phyloP scores from a whole-genome alignment of 1,140 invertebrate species.

The Bombus difficillimus region DNA sequence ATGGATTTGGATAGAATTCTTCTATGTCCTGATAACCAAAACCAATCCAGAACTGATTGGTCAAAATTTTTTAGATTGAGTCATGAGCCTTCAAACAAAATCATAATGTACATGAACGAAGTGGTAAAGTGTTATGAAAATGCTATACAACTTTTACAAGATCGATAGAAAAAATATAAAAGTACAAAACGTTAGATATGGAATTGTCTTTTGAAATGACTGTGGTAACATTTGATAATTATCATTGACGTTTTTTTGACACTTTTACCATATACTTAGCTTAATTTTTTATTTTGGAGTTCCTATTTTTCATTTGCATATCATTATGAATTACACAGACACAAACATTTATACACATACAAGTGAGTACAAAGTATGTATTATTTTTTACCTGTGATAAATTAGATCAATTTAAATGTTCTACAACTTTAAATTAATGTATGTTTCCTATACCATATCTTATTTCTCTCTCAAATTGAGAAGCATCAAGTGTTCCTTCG shows the following conservation, averaged over 20 bases:
- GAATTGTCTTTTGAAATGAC: conserved; percentile 14
- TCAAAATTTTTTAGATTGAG: conserved; percentile 83
- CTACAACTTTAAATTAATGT: conserved; percentile 45
- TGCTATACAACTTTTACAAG: conserved; percentile 64
- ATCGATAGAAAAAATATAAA: conserved; percentile 39
- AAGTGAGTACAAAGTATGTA: conserved; percentile 20
- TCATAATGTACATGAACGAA: conserved; percentile 64
- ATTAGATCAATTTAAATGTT: conserved; percentile 6
- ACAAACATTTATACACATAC: conserved; percentile 4
- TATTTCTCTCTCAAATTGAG: conserved; percentile 96
- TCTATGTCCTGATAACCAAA: conserved; percentile 70
- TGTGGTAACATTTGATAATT: conserved; percentile 1
- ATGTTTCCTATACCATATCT: conserved; percentile 85
- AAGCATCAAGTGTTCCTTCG: conserved; percentile 96
- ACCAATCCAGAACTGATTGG: conserved; percentile 83
- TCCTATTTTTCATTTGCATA: conserved; percentile 27
- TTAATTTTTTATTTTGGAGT: conserved; percentile 25
- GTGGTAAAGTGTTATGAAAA: conserved; percentile 70
- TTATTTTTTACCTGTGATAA: conserved; percentile 21
- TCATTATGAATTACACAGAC: background rate
- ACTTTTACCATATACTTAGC: conserved; percentile 1
- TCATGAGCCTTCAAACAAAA: conserved; percentile 61
- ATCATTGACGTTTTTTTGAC: conserved; percentile 6
- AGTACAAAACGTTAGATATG: background rate
- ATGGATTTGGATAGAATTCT: conserved; percentile 74